phyloP scores from a whole-genome alignment of 1,140 invertebrate genomes.

The Drosophila burlai region DNA sequence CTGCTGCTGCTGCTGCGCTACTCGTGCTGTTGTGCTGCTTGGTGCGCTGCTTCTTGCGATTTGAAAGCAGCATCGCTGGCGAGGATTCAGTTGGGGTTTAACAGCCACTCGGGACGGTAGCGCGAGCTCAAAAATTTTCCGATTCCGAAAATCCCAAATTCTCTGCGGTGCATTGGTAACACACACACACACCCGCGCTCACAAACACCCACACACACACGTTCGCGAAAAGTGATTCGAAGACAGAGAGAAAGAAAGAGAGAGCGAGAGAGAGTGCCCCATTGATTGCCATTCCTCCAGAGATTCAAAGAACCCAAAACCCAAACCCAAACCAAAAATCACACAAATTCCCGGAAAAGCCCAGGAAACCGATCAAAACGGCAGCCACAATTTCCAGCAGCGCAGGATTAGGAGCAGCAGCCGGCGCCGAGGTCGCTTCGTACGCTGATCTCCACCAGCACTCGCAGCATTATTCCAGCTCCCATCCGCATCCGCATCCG shows the following conservation, averaged over 20 bases:
- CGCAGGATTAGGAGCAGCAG: slow-evolving; percentile 53
- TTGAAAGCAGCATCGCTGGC: slow-evolving; percentile 57
- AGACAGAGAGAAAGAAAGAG: slow-evolving; percentile 4
- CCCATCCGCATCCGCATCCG: slow-evolving; percentile 58
- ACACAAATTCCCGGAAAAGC: background rate
- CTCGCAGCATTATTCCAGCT: slow-evolving; percentile 46
- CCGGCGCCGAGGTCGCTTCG: slow-evolving; percentile 62
- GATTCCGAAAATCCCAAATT: slow-evolving; percentile 85
- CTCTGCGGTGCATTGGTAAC: slow-evolving; percentile 79
- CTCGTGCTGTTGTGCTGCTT: background rate
- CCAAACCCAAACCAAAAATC: slow-evolving; percentile 4
- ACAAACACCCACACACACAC: slow-evolving; percentile 20
- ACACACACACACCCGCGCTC: slow-evolving; percentile 5
- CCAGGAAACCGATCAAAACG: slow-evolving; percentile 59
- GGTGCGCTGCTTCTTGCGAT: slow-evolving; percentile 23
- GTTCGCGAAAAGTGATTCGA: slow-evolving; percentile 26
- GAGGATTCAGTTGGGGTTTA: slow-evolving; percentile 85
- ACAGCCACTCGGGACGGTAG: slow-evolving; percentile 85
- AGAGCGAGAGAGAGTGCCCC: slow-evolving; percentile 23
- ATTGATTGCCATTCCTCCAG: slow-evolving; percentile 42
- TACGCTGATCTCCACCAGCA: slow-evolving; percentile 81
- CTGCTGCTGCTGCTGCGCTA: background rate
- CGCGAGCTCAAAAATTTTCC: slow-evolving; percentile 82
- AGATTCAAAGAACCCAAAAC: slow-evolving; percentile 19
- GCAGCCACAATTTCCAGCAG: slow-evolving; percentile 67